Conservation (phyloP, 2,113 vertebrate species). For the human (Homo sapiens) region DNA sequence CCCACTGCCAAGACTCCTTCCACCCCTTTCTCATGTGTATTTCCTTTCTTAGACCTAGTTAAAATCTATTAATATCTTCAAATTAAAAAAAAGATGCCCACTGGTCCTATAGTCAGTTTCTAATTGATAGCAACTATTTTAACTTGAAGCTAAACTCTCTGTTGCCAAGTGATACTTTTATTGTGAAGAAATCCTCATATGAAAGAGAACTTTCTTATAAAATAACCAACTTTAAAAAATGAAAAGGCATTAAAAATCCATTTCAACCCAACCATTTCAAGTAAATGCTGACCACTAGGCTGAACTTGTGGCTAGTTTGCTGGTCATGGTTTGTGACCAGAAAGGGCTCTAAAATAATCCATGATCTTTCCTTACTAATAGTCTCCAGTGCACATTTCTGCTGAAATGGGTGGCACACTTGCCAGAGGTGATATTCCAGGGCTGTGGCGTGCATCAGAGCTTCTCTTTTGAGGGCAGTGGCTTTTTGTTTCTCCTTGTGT, state of each 20-base stretch:
- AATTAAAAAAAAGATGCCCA: not conserved
- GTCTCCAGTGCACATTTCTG: fast-evolving
- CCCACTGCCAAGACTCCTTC: not conserved
- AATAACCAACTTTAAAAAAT: not conserved
- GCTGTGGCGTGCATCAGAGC: not conserved
- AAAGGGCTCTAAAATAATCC: not conserved
- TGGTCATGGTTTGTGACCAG: not conserved
- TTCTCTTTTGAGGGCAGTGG: not conserved
- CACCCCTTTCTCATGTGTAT: not conserved
- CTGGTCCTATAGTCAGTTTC: not conserved
- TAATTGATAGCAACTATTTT: conserved; percentile 43
- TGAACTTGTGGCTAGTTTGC: not conserved
- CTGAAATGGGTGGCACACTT: fast-evolving
- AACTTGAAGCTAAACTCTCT: conserved; percentile 16
- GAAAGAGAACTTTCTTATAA: not conserved
- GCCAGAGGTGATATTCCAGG: not conserved
- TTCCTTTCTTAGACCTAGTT: not conserved
- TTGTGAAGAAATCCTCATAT: not conserved
- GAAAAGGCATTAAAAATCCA: not conserved
- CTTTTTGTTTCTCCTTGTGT: not conserved
- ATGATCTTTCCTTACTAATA: not conserved
- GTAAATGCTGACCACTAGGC: not conserved
- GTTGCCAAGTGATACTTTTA: not conserved
- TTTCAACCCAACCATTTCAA: not conserved
- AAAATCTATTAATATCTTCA: conserved; percentile 31